A percentile compares a stretch with the other conserved stretches of the same genome.
Evolutionary conservation across 2,113 vertebrate species (phyloP).

Genomic region (Eupsittula cactorum): DNA sequence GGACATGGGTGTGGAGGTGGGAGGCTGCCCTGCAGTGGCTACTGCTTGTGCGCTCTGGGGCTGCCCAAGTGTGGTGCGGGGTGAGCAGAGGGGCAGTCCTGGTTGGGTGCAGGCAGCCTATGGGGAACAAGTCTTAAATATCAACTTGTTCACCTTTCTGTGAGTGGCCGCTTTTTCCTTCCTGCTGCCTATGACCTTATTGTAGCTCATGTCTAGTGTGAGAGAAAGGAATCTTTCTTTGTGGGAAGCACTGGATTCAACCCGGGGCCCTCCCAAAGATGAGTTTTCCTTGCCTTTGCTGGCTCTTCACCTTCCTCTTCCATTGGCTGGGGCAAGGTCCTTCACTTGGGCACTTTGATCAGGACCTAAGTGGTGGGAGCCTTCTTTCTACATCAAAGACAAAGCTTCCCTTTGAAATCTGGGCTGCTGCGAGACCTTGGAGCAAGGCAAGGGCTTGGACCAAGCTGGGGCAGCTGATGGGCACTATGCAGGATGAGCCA

Average conservation of each 20-base stretch:
- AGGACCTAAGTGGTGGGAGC: background rate
- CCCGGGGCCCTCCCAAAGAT: accelerated
- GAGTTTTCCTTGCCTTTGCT: background rate
- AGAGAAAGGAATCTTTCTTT: background rate
- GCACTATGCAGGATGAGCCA: accelerated
- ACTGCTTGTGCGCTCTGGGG: accelerated
- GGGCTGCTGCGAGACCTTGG: accelerated
- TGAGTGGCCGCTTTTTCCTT: background rate
- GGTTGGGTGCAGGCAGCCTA: background rate
- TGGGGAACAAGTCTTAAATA: background rate
- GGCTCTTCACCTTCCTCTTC: background rate
- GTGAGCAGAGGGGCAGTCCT: background rate
- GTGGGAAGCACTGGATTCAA: background rate
- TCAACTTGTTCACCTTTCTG: background rate
- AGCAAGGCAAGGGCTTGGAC: accelerated
- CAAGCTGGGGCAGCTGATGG: background rate
- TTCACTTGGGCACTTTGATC: background rate
- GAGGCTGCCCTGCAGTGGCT: background rate
- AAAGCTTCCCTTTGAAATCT: background rate
- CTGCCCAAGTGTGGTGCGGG: background rate
- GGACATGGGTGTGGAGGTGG: background rate
- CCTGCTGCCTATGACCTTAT: background rate
- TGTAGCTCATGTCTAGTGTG: background rate
- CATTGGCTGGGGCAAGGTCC: background rate
- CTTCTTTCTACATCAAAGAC: background rate